Percentiles rank a stretch among this genome's conserved stretches.
Evolutionary conservation across 2,797 vertebrate genomes (phyloP).

Genomic region (Dipus sagitta): DNA sequence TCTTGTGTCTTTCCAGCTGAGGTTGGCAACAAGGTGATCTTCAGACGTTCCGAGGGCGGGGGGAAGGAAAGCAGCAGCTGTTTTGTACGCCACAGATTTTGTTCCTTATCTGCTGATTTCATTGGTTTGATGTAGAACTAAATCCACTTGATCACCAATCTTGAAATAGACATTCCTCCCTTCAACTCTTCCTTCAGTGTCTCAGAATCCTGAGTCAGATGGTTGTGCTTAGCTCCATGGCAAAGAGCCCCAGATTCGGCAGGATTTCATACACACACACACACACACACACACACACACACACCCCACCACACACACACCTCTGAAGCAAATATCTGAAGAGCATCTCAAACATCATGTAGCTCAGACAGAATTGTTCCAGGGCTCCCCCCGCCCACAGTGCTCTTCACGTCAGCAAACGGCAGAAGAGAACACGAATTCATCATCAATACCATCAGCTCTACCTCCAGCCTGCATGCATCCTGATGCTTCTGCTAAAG

Average conservation of each 20-base stretch:
- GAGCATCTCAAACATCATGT: background rate
- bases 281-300: no score
- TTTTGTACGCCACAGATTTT: background rate
- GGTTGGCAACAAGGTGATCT: background rate
- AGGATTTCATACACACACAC: no score
- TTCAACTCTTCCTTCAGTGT: background rate
- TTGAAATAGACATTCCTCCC: background rate
- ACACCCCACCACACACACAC: background rate
- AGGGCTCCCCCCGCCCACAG: no score
- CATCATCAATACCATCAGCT: background rate
- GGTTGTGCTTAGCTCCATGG: background rate
- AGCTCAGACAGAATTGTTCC: background rate
- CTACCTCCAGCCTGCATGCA: background rate
- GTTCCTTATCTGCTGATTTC: background rate
- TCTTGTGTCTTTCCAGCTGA: background rate
- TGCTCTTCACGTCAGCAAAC: background rate
- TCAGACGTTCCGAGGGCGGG: background rate
- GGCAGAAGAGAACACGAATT: background rate
- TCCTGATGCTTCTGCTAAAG: background rate
- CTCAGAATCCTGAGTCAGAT: background rate
- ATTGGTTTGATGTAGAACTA: background rate
- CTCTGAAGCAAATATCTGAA: constrained; percentile 16
- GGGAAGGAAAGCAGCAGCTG: background rate
- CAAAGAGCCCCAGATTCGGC: background rate
- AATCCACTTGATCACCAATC: background rate